Percentiles rank a stretch among this genome's conserved stretches.
These are phyloP conservation scores for Saccostrea cuccullata DNA, from an alignment of 1,140 invertebrate genomes.

Conservation along the genomic window DNA sequence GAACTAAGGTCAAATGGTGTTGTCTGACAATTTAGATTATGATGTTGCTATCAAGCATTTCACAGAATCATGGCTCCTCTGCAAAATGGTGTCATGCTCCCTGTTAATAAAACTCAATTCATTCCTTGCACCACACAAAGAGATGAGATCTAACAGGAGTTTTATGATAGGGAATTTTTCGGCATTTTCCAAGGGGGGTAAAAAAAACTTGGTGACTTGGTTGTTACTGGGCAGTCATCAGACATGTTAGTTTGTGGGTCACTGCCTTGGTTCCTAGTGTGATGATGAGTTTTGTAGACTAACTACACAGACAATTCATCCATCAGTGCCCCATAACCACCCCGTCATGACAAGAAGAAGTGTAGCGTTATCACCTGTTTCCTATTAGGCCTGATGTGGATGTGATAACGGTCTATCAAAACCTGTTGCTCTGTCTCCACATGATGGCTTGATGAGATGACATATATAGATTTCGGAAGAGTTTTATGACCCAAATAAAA, in stretches of 20 bases:
- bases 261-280: slow-evolving; percentile 17
- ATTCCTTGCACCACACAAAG: neutral
- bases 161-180: neutral
- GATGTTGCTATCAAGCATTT: slow-evolving; percentile 24
- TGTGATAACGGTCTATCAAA: neutral
- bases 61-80: slow-evolving; percentile 29
- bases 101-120: slow-evolving; percentile 17
- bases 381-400: neutral
- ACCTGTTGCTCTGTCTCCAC: neutral
- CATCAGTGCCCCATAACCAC: neutral
- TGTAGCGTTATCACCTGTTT: neutral
- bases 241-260: slow-evolving; percentile 15
- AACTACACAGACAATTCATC: slow-evolving; percentile 5
- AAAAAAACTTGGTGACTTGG: neutral
- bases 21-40: slow-evolving; percentile 36
- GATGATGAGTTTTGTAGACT: slow-evolving; percentile 18
- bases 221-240: neutral
- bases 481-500: slow-evolving; percentile 32
- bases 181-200: neutral
- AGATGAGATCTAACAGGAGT: neutral
- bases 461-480: neutral
- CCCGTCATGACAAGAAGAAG: neutral
- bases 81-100: slow-evolving; percentile 10
- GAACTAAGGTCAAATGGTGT: slow-evolving; percentile 15
- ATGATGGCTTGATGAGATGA: slow-evolving; percentile 12